phyloP scores from a whole-genome alignment of 1,140 invertebrate species.

The Latrodectus geometricus region DNA sequence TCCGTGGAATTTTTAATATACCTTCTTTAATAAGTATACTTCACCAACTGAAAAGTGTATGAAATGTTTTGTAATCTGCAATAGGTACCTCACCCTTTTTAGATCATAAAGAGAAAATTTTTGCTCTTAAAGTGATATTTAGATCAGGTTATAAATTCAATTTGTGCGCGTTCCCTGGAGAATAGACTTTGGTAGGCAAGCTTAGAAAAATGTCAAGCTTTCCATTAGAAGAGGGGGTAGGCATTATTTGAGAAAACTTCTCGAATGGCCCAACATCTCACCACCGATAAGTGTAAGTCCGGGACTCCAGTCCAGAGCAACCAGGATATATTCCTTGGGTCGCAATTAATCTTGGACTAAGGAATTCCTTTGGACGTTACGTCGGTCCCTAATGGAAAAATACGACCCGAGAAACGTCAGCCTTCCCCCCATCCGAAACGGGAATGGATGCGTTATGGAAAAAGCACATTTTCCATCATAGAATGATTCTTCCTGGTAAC shows the following conservation, averaged over 20 bases:
- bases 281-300: background rate
- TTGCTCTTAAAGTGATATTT: too few species aligned
- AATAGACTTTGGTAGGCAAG: background rate
- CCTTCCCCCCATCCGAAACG: background rate
- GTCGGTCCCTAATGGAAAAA: background rate
- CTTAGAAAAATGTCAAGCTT: constrained; percentile 6
- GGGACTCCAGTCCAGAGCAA: too few species aligned
- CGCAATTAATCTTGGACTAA: background rate
- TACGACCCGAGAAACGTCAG: background rate
- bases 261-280: background rate
- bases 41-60: too few species aligned
- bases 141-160: too few species aligned
- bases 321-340: background rate
- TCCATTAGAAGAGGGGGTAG: background rate
- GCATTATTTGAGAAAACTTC: background rate
- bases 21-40: too few species aligned
- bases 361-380: constrained; percentile 1
- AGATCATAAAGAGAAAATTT: too few species aligned
- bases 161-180: background rate
- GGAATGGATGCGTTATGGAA: background rate
- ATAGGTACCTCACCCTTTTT: too few species aligned
- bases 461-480: background rate
- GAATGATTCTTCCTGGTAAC: background rate
- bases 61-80: too few species aligned
- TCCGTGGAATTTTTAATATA: too few species aligned